phyloP scores from a whole-genome alignment of 1,140 invertebrate species.

The Euwallacea similis region DNA sequence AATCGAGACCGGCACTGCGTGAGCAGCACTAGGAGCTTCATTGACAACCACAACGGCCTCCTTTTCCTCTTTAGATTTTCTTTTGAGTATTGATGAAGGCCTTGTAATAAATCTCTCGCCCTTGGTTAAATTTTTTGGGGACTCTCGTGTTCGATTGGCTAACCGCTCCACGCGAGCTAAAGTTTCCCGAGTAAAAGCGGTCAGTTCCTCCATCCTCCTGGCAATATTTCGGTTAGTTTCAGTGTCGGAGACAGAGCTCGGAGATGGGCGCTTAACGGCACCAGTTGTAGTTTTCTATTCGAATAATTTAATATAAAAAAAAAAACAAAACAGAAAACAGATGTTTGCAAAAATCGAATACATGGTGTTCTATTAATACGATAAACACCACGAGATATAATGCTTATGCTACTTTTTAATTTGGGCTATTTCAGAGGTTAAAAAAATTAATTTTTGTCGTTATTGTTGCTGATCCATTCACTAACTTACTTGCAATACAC shows the following conservation, averaged over 20 bases:
- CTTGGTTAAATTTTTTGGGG: constrained; percentile 1
- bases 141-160: constrained; percentile 55
- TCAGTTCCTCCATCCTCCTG: constrained; percentile 64
- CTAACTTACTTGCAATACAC: background rate
- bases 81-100: constrained; percentile 49
- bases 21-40: constrained; percentile 16
- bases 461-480: too few relatives aligned
- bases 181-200: constrained; percentile 66
- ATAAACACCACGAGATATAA: too few relatives aligned
- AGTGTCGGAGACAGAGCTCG: constrained; percentile 37
- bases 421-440: too few relatives aligned
- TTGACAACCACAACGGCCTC: constrained; percentile 37
- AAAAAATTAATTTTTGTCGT: too few relatives aligned
- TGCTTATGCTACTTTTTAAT: too few relatives aligned
- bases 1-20: constrained; percentile 66
- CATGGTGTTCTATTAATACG: too few relatives aligned
- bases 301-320: too few relatives aligned
- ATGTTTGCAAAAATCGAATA: too few relatives aligned
- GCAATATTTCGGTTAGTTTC: constrained; percentile 59
- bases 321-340: too few relatives aligned
- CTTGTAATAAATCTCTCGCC: background rate
- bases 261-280: background rate
- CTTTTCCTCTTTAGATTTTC: constrained; percentile 52
- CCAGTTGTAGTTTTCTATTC: background rate
- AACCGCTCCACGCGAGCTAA: constrained; percentile 68